Percentiles rank a stretch among this genome's conserved stretches.
Evolutionary conservation across 2,113 vertebrate species (phyloP).

Genomic region (Falcunculus frontatus): DNA sequence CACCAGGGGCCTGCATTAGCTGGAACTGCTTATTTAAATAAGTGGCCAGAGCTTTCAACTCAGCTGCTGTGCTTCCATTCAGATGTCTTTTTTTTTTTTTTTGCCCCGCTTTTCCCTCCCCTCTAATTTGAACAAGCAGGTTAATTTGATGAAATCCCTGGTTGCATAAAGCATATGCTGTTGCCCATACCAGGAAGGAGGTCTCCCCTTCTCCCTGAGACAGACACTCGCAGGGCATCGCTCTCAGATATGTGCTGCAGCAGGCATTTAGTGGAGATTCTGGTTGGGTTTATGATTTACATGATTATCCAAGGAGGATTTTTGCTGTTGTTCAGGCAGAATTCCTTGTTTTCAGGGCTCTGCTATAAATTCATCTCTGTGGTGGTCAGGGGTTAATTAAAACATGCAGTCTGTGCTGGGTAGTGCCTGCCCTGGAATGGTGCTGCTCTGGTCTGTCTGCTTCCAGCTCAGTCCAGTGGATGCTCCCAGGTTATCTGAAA

Average conservation of each 20-base stretch:
- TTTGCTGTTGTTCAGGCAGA: neutral
- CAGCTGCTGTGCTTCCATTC: neutral
- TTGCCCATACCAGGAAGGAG: neutral
- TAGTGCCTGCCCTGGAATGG: neutral
- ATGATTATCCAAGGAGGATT: neutral
- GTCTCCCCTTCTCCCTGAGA: neutral
- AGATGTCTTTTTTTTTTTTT: neutral
- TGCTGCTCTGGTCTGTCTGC: neutral
- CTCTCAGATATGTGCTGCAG: neutral
- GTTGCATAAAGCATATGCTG: neutral
- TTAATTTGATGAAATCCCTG: constrained; percentile 11
- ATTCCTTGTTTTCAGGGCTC: neutral
- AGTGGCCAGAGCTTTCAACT: constrained; percentile 38
- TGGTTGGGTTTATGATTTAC: neutral
- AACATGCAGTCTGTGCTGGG: neutral
- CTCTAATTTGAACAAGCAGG: constrained; percentile 4
- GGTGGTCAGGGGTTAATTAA: neutral
- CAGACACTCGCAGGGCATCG: neutral
- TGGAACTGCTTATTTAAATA: constrained; percentile 42
- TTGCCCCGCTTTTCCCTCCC: neutral
- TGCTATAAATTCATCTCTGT: neutral
- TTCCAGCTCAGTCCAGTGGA: neutral
- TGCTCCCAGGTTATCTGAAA: neutral
- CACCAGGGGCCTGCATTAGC: neutral
- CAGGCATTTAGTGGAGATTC: neutral